phyloP scores from a whole-genome alignment of 2,888 invertebrate species.

The Automeris io region DNA sequence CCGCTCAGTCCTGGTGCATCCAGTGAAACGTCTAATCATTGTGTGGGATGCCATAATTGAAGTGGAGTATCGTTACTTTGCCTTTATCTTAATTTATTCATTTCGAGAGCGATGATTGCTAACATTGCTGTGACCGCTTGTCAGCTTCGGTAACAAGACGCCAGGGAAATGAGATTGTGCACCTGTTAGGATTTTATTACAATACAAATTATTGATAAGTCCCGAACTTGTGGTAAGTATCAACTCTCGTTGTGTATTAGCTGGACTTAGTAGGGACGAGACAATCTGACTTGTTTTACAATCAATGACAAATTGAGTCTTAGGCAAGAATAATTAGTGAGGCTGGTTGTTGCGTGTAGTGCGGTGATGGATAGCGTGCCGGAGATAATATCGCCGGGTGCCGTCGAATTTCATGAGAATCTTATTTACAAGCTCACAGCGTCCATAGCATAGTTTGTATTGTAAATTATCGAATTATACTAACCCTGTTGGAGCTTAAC shows the following conservation, averaged over 20 bases:
- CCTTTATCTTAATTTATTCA: conserved; percentile 75
- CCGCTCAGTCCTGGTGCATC: conserved; percentile 51
- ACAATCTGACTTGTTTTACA: conserved; percentile 23
- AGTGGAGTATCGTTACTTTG: conserved; percentile 58
- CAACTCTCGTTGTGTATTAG: conserved; percentile 8
- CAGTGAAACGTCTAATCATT: conserved; percentile 71
- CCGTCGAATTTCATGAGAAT: conserved; percentile 68
- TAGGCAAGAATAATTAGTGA: conserved; percentile 53
- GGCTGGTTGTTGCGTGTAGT: conserved; percentile 51
- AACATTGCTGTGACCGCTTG: conserved; percentile 72
- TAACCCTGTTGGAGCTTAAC: conserved; percentile 40
- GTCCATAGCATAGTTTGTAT: conserved; percentile 34
- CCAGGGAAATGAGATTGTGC: conserved; percentile 40
- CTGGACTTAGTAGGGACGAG: conserved; percentile 7
- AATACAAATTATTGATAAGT: conserved; percentile 10
- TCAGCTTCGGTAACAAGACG: conserved; percentile 65
- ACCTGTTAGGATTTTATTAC: conserved; percentile 33
- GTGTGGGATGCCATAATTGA: conserved; percentile 72
- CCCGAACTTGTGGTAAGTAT: conserved; percentile 3
- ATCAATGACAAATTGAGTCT: conserved; percentile 53
- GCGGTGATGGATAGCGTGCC: conserved; percentile 65
- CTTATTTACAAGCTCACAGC: conserved; percentile 58
- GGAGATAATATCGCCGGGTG: conserved; percentile 55
- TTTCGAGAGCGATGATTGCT: conserved; percentile 53
- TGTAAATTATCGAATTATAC: conserved; percentile 69